Conservation (phyloP, 2,113 vertebrate genomes). For the Stigmatopora nigra region DNA sequence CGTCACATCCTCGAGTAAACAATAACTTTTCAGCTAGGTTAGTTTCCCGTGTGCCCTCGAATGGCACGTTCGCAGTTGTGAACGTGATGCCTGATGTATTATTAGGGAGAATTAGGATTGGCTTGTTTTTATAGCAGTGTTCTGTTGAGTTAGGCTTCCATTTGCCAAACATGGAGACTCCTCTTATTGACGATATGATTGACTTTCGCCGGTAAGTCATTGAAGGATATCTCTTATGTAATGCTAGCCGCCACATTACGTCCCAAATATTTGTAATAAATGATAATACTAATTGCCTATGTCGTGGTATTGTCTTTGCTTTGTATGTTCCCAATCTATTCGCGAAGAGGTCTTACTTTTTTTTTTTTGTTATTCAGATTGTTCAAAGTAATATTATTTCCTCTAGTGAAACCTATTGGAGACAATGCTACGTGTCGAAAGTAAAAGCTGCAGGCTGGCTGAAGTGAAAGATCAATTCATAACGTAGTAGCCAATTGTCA, state of each 20-base stretch:
- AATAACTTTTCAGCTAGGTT: neutral
- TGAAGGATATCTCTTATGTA: slow-evolving; percentile 4
- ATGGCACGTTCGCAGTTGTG: slow-evolving; percentile 14
- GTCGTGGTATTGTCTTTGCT: neutral
- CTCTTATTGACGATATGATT: slow-evolving; percentile 72
- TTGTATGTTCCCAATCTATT: neutral
- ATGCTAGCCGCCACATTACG: no score
- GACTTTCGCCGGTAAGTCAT: slow-evolving; percentile 74
- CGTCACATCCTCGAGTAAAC: neutral
- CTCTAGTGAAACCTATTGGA: slow-evolving; percentile 9
- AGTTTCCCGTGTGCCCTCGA: neutral
- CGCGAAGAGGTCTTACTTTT: neutral
- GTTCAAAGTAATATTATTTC: neutral
- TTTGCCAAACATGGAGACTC: slow-evolving; percentile 66
- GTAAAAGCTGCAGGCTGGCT: neutral
- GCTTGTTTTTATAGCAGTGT: slow-evolving; percentile 49
- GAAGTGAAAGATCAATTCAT: neutral
- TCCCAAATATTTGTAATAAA: neutral
- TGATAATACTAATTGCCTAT: neutral
- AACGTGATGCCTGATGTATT: slow-evolving; percentile 53
- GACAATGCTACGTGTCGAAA: slow-evolving; percentile 12
- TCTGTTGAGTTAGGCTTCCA: slow-evolving; percentile 29
- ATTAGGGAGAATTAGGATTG: slow-evolving; percentile 23
- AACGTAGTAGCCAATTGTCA: no score
- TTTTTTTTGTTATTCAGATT: neutral